Evolutionary conservation across 2,797 vertebrate species (phyloP), one percentile per base, ranked within the genome.

Genomic region (Anas bernieri): DNA sequence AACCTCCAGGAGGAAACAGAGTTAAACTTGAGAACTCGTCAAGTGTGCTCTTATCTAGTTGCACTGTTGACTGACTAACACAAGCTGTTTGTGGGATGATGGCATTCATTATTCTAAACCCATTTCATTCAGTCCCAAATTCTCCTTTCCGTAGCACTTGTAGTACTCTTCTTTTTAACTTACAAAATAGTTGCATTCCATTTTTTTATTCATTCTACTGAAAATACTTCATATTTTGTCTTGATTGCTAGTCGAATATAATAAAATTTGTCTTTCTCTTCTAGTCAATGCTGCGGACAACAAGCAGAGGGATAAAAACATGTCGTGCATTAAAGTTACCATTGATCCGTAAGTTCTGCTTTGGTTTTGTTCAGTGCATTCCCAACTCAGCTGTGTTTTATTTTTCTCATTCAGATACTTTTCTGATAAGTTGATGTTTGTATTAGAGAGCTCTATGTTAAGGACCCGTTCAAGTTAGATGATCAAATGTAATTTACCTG

Each of bases 251-350:
- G 15, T 16, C 14, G 48, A 35, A 78, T 52, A 12, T 59, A 72
- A 59, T n/a, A n/a, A 17, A 68, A 35, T 62, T 83, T 64, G 59
- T 93, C 76, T 82, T 76, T 94, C 46, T 26, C 13, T 96, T 92
- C 55, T 86, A 99, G 99, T 99, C 83, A 99, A 99, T 94, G 99
- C 99, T 31, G 98, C 99, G 37, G 99, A 99, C 98, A 99, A 99
- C 96, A 99, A 99, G 96, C 99, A 99, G 97, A 98, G 99, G 82
- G 99, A 99, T 83, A 98, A 98, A 55, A 98, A 45, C 96, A 99
- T 99, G 99, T 98, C 98, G 8, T 99, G 98, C 97, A 99, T 99
- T 94, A 99, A 99, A 97, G 94, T 99, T 94, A 98, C 97, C 63
- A 98, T 99, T 92, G 99, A 99, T 86, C 96, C 98, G 99, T 99